Evolutionary conservation across 1,140 invertebrate genomes (phyloP).

Genomic region (Limonius californicus): DNA sequence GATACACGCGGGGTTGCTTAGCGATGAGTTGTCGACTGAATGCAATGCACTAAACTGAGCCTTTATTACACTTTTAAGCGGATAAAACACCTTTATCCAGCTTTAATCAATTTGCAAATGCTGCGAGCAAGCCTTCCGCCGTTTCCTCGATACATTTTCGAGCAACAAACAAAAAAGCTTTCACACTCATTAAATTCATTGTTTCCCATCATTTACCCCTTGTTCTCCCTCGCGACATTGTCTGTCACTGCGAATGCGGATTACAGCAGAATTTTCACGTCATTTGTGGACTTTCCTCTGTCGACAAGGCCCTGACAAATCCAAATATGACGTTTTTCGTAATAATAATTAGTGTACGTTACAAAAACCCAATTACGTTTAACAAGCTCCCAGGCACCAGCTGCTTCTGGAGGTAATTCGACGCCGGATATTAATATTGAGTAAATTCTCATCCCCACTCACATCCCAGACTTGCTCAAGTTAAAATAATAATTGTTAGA

Average conservation of each 20-base stretch:
- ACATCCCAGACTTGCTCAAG: no score
- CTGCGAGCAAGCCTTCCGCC: not conserved
- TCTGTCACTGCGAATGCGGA: constrained; percentile 1
- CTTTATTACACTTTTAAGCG: constrained; percentile 40
- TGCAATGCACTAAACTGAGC: constrained; percentile 28
- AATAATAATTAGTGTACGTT: not conserved
- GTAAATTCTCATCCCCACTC: not conserved
- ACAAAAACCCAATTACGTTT: constrained; percentile 1
- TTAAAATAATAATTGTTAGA: no score
- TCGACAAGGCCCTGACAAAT: not conserved
- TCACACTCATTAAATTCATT: constrained; percentile 12
- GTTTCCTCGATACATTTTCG: not conserved
- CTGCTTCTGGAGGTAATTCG: not conserved
- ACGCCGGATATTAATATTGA: not conserved
- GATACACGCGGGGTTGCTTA: constrained; percentile 40
- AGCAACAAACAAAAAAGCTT: constrained; percentile 5
- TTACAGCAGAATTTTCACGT: not conserved
- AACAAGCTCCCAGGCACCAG: not conserved
- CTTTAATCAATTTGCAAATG: constrained; percentile 19
- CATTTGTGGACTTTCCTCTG: not conserved
- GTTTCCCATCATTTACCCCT: constrained; percentile 10
- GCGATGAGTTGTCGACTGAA: constrained; percentile 32
- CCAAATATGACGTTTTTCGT: not conserved
- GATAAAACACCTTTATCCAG: constrained; percentile 27
- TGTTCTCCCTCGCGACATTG: constrained; percentile 4